Evolutionary conservation across 2,797 vertebrate species (phyloP), one percentile per base, ranked within the genome.

Genomic region (Lemur catta): DNA sequence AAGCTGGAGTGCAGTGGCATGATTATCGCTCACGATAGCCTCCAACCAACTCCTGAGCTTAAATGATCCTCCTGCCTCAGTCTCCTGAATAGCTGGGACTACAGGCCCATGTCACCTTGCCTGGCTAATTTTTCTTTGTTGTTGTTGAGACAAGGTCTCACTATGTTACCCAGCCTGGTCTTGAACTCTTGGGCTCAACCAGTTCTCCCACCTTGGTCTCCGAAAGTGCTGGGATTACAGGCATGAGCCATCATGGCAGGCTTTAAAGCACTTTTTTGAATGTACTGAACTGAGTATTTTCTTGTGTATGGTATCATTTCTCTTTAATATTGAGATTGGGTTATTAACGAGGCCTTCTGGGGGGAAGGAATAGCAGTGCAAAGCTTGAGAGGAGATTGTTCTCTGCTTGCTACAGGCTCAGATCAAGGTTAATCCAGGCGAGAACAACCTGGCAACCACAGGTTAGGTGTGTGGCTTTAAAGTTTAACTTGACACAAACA

Each of bases 401-500:
- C 57, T 76, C 57, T 63, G 14, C 46, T 84, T 20, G 24, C 33
- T 52, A 4, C 38, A 81, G 87, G 57, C 79, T 78, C 52, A 52
- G 24, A 63, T 22, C 52, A 59, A 89, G 38, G 55, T 22, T 50
- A 55, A 43, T 41, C 57, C 88, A 48, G 52, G 33, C 17, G 57
- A 76, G 76, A 76, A 57, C 10, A 18, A 30, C 38, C 50, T 72
- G 52, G 38, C 52, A 88, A 81, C 71, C 55, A 50, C 18, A 13
- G 18, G 18, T 79, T 41, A 84, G 22, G 61, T 48, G 6, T 2
- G 1, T 0, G 35, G 80, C 38, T 84, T 92, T 86, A 89, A 85
- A 86, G 63, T 82, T 84, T 79, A 91, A 89, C 80, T 93, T 89
- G 43, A 74, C 9, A 81, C 82, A 76, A 86, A 88, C 43, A 92